phyloP scores from a whole-genome alignment of 2,888 invertebrate genomes.

The Eumacrocentrus americanus region DNA sequence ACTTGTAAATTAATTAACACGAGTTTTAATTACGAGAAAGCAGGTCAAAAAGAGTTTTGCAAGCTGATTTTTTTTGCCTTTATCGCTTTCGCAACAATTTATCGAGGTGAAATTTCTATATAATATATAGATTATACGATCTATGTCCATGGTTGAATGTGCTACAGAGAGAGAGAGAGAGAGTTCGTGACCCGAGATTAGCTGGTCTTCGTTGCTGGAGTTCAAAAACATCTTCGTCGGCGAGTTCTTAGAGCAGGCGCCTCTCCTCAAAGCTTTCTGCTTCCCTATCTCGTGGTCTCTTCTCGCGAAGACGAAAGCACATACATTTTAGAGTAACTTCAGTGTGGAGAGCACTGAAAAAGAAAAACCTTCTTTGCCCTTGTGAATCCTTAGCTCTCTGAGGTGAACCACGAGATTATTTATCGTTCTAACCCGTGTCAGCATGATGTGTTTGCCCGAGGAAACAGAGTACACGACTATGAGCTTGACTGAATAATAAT shows the following conservation, averaged over 20 bases:
- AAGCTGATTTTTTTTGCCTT: background rate
- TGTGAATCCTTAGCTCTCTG: background rate
- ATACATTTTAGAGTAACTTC: conserved; percentile 38
- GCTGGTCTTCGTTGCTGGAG: conserved; percentile 22
- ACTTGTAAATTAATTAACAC: background rate
- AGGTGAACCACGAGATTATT: conserved; percentile 10
- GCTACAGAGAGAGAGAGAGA: too few species aligned
- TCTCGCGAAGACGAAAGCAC: conserved; percentile 21
- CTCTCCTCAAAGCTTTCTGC: conserved; percentile 36
- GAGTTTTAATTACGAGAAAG: background rate
- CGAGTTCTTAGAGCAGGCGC: conserved; percentile 15
- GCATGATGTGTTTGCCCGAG: background rate
- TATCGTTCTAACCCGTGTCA: conserved; percentile 1
- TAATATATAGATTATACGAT: background rate
- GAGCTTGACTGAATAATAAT: background rate
- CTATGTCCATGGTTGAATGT: background rate
- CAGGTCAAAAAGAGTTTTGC: background rate
- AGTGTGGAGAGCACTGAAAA: conserved; percentile 21
- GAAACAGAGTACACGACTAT: background rate
- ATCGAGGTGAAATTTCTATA: background rate
- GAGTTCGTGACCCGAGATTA: conserved; percentile 37
- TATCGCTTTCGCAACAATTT: too few species aligned
- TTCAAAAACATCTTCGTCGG: conserved; percentile 18
- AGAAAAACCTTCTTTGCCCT: background rate
- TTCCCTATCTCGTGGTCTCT: conserved; percentile 25